Evolutionary conservation across 1,140 invertebrate species (phyloP), one percentile per base, ranked within the genome.

Genomic region (Phymorhynchus buccinoides): DNA sequence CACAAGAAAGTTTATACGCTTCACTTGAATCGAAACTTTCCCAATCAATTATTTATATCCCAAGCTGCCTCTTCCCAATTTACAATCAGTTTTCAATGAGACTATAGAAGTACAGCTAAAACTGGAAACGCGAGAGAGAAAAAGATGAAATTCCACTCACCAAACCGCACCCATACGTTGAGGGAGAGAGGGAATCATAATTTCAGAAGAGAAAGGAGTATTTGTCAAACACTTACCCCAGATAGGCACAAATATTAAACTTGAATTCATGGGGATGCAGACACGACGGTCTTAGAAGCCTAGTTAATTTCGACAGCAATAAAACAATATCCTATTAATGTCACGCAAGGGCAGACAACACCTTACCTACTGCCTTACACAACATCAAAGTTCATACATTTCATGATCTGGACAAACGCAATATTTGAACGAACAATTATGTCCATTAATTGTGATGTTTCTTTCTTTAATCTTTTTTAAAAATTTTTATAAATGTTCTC

Each of bases 301-400:
- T 92, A 92, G 88, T 91, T 87, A 87, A 88, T 91, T 90, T 91
- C n/a, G n/a, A 89, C 87, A 89, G 88, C 90, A 91, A 92, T 89
- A 89, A 90, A 92, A 91, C 89, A 89, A 80, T 90, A 87, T 86
- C 91, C 91, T 89, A 90, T 90, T 91, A 89, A 89, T 90, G 86
- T 87, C 78, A 86, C 52, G 86, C 44, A 75, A 41, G 73, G 73
- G 73, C 27, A 75, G 35, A 41, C 27, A 41, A 14, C 16, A 41
- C 73, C n/a, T n/a, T 27, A 62, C 12, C n/a, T 62, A 62, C 56
- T 62, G 12, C n/a, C 56, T 62, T 62, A 62, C 1, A 62, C 18
- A 62, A 62, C 56, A 62, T n/a, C n/a, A n/a, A n/a, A n/a, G n/a
- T n/a, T n/a, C n/a, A n/a, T 62, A 27, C 56, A 62, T 62, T 62